These are phyloP conservation scores for Pluvialis apricaria DNA, from an alignment of 2,113 vertebrate species.

Conservation along the genomic window DNA sequence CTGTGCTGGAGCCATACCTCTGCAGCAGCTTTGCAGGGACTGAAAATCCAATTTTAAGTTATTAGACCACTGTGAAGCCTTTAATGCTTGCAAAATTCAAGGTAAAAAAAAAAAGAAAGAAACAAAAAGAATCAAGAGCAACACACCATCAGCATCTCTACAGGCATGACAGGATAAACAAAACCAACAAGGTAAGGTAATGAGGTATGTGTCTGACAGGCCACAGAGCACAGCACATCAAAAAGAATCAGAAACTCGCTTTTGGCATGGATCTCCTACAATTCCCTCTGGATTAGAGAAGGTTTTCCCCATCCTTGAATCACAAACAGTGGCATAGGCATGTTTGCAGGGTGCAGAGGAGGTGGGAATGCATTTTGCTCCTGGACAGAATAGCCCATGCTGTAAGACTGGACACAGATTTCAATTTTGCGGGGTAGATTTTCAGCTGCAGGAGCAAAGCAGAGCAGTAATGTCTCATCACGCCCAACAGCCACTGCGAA, in stretches of 20 bases:
- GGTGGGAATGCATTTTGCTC: not conserved
- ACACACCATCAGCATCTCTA: not conserved
- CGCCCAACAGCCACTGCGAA: not conserved
- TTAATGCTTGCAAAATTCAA: not conserved
- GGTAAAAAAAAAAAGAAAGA: not conserved
- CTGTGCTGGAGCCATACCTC: not conserved
- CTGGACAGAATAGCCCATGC: not conserved
- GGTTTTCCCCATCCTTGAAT: not conserved
- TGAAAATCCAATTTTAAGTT: conserved; percentile 25
- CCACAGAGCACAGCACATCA: not conserved
- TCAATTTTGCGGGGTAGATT: not conserved
- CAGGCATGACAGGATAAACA: not conserved
- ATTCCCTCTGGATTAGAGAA: not conserved
- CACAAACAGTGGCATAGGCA: not conserved
- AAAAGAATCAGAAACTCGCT: not conserved
- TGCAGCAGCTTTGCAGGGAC: not conserved
- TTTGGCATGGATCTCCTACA: not conserved
- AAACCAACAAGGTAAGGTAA: not conserved
- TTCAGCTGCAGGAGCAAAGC: not conserved
- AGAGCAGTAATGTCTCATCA: not conserved
- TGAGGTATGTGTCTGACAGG: not conserved
- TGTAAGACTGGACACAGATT: not conserved
- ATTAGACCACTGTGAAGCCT: not conserved
- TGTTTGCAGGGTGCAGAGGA: not conserved
- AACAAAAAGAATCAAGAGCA: not conserved